Base-by-base conservation (phyloP, 2,113 vertebrate species). In the Hepsetus odoe region DNA sequence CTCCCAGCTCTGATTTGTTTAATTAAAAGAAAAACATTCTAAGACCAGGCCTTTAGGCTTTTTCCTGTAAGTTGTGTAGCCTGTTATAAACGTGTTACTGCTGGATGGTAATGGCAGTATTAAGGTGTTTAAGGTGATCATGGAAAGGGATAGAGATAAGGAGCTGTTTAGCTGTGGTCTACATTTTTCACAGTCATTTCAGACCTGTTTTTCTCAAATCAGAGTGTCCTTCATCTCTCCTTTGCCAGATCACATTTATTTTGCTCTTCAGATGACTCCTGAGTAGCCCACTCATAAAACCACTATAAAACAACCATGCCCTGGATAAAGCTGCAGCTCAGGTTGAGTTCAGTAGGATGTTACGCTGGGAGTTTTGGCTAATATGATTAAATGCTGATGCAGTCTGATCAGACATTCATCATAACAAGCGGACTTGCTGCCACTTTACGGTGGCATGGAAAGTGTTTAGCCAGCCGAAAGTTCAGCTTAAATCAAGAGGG, bases 1-100 rank as follows among this genome's bases (percentile, higher is more conserved):
- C 64, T 58, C 22, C 26, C 18, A 44, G 33, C 22, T 64, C 66
- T 64, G 69, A 42, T 70, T 73, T 64, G 42, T 42, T 69, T 14
- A 35, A 9, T 51, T n/a, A 30, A 38, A 46, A 65, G 40, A 76
- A 42, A 65, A 12, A 35, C 28, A 11, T 13, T 59, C 12, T 42
- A 40, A 30, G 33, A 64, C 3, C 0, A 20, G 16, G 20, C 8
- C 5, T n/a, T 12, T 20, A 24, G 28, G 24, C n/a, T 22, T 64
- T 55, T 32, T 62, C 20, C 12, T 75, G 20, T n/a, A n/a, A n/a
- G n/a, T n/a, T n/a, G n/a, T n/a, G n/a, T n/a, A n/a, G n/a, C n/a
- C n/a, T n/a, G n/a, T n/a, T n/a, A n/a, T n/a, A n/a, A n/a, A n/a
- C n/a, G n/a, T n/a, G n/a, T n/a, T n/a, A n/a, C n/a, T 49, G 44